Evolutionary conservation across 2,113 vertebrate species (phyloP), one percentile per base, ranked within the genome.

Genomic region (Caloenas nicobarica): DNA sequence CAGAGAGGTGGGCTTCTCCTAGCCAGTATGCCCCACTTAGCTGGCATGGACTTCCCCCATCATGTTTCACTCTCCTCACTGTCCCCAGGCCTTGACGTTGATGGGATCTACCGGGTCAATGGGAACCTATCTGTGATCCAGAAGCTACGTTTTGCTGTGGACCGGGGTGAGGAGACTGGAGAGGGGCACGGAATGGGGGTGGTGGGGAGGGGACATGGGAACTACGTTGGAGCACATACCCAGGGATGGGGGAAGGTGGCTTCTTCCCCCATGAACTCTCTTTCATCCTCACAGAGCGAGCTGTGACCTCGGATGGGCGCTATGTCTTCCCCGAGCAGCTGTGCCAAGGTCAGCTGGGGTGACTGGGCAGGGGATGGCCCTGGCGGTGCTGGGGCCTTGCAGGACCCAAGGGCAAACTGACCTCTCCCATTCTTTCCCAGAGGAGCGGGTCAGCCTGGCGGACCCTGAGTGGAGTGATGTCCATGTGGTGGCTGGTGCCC

Each of bases 41-140:
- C 13, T 17, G 33, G 26, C 28, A 58, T 4, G 7, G 69, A 42
- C 33, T 13, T 71, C 13, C 69, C 84, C 86, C 56, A 53, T 13
- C 24, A 5, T 4, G 9, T 89, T 81, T 84, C 21, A 0, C 7
- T 25, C n/a, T 14, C 31, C 8, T 42, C 29, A 1, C 25, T 62
- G 28, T 58, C 50, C 42, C 33, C 96, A 99, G 99, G 99, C 29
- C 97, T 99, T 88, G 98, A 99, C 5, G 98, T 98, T 15, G 99
- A 99, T 23, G 99, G 99, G n/a, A 98, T 99, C 97, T 99, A 99
- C 98, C 98, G 99, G 76, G 99, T 99, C 33, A 99, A 98, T 0
- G 99, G 99, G 69, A 99, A 99, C 95, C 96, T 99, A 95, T 98
- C 99, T 0, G 97, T 98, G 83, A 99, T 99, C 94, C 99, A 99